These are phyloP conservation scores for Halocynthia roretzi DNA, from an alignment of 23 tunicate genomes.

Conservation along the genomic window DNA sequence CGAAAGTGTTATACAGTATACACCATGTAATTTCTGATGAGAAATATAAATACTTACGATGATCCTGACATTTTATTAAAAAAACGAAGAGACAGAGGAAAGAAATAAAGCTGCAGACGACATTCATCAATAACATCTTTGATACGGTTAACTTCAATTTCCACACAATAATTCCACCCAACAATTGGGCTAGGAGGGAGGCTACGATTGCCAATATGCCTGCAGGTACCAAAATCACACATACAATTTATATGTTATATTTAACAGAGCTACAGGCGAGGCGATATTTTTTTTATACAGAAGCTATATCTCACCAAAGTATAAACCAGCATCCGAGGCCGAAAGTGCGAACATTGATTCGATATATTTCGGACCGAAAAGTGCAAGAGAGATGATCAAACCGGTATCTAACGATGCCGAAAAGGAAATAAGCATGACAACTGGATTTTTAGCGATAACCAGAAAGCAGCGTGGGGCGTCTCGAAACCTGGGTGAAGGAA, in stretches of 20 bases:
- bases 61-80: constrained; percentile 29
- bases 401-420: constrained; percentile 48
- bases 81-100: constrained; percentile 1
- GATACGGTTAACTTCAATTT: constrained; percentile 1
- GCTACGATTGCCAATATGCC: constrained; percentile 9
- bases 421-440: constrained; percentile 28
- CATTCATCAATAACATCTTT: constrained; percentile 22
- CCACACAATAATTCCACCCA: background rate
- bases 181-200: constrained; percentile 4
- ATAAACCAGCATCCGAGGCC: constrained; percentile 48
- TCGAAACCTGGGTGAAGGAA: constrained; percentile 13
- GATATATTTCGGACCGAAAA: constrained; percentile 67
- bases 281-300: background rate
- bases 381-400: constrained; percentile 35
- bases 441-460: constrained; percentile 31
- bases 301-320: constrained; percentile 28
- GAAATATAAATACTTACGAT: constrained; percentile 21
- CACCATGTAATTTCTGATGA: background rate
- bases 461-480: constrained; percentile 22
- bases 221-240: background rate
- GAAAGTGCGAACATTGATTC: constrained; percentile 55
- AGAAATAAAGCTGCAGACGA: constrained; percentile 12
- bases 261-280: background rate
- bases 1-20: background rate
- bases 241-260: background rate